These are phyloP conservation scores for Bryconaethiops microstoma DNA, from an alignment of 2,797 vertebrate genomes.

Conservation along the genomic window DNA sequence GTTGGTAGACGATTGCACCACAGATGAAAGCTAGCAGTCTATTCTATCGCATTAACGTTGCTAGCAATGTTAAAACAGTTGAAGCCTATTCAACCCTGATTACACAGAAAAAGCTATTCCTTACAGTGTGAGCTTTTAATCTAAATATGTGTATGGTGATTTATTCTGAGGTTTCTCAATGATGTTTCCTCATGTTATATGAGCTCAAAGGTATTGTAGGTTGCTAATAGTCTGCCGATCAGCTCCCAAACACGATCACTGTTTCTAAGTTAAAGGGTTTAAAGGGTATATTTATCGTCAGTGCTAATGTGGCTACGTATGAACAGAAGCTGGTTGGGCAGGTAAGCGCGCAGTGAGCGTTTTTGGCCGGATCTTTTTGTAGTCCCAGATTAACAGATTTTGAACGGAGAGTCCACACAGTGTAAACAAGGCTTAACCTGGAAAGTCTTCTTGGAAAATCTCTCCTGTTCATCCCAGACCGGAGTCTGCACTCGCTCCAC, in stretches of 20 bases:
- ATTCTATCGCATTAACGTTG: no score
- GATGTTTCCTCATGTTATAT: no score
- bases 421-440: neutral
- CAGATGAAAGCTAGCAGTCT: no score
- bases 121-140: no score
- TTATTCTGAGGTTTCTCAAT: no score
- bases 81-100: no score
- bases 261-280: neutral
- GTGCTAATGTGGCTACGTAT: neutral
- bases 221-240: no score
- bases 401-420: neutral
- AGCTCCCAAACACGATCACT: neutral
- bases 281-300: neutral
- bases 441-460: neutral
- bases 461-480: neutral
- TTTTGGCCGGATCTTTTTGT: neutral
- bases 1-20: no score
- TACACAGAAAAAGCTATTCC: no score
- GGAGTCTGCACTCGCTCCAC: neutral
- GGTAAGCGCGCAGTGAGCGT: neutral
- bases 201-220: no score
- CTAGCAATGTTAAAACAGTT: no score
- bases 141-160: no score
- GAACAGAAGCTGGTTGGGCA: neutral
- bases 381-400: slow-evolving; percentile 2